A percentile compares a stretch with the other conserved stretches of the same genome.
phyloP scores from a whole-genome alignment of 2,888 invertebrate genomes.

The Rhabditoides inermis region DNA sequence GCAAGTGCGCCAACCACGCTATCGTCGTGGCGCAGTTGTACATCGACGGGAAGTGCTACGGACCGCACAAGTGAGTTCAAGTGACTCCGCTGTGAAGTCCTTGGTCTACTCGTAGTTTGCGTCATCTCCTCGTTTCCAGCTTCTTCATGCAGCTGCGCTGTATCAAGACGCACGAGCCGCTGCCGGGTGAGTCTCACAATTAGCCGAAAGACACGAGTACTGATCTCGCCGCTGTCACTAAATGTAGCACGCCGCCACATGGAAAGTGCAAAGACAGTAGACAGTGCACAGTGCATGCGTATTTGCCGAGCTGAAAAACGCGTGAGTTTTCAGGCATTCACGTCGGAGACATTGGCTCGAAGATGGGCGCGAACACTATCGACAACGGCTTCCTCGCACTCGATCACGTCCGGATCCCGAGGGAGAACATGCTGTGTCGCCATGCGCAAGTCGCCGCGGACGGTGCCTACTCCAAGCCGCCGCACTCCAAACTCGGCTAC shows the following conservation, averaged over 20 bases:
- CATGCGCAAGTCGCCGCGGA: conserved; percentile 64
- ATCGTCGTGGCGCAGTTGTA: conserved; percentile 83
- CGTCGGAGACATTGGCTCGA: conserved; percentile 86
- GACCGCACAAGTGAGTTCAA: conserved; percentile 82
- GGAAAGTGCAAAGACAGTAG: no score
- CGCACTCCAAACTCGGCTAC: conserved; percentile 75
- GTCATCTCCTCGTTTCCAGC: no score
- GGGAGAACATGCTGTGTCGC: conserved; percentile 84
- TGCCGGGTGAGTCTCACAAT: conserved; percentile 52
- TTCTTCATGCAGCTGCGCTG: conserved; percentile 85
- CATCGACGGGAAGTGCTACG: conserved; percentile 72
- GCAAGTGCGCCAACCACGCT: conserved; percentile 83
- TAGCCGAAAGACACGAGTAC: no score
- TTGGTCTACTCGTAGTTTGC: no score
- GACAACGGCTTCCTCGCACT: conserved; percentile 89
- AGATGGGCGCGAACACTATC: conserved; percentile 79
- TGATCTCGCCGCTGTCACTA: no score
- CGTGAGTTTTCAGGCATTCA: conserved; percentile 69
- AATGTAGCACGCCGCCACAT: no score
- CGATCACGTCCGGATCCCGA: conserved; percentile 75
- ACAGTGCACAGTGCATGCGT: no score
- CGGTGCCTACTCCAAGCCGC: conserved; percentile 77
- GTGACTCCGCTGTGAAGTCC: no score
- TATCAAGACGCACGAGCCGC: conserved; percentile 75
- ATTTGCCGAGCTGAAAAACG: not conserved